Base-by-base conservation (phyloP, 2,797 vertebrate genomes). In the Leuciscus waleckii region DNA sequence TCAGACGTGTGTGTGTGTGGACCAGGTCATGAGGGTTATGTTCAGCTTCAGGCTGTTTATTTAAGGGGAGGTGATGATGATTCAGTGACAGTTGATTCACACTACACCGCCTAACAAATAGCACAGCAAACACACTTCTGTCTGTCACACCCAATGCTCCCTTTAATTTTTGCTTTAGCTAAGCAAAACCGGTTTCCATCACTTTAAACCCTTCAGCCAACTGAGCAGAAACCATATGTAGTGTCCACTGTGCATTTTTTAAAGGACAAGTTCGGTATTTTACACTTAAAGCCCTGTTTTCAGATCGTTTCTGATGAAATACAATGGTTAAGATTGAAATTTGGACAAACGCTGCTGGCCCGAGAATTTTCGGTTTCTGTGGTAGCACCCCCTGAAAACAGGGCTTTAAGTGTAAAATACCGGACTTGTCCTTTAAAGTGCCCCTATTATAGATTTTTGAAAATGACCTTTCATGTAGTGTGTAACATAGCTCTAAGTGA, bases 21-120 rank as follows among this genome's bases (percentile, higher is more conserved):
- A 43, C 3, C 23, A 63, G 23, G 56, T 63, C 37, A 43, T 29
- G 16, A 29, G 76, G 26, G 35, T 7, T 67, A n/a, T 32, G 49
- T 54, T 81, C 58, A 73, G 39, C 63, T 74, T 54, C 35, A n/a
- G 71, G 63, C 73, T 80, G 63, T 87, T 79, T 85, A 82, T 78
- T 80, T 73, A 83, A 85, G 39, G 29, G 86, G 80, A 73, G 79
- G 76, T 63, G 82, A 77, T 69, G 77, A 85, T 58, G n/a, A 86
- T n/a, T 51, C 65, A 54, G 73, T 77, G 63, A 67, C 68, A 81
- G 73, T 79, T 79, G 10, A 46, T 32, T 23, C 68, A 29, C 61
- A 32, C 46, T 83, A 37, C 39, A 19, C 49, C 35, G 2, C 41
- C n/a, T 23, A 67, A 67, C 77, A 49, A 65, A 79, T 41, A 79